phyloP scores from a whole-genome alignment of 2,888 invertebrate genomes.

The Scaeva pyrastri region DNA sequence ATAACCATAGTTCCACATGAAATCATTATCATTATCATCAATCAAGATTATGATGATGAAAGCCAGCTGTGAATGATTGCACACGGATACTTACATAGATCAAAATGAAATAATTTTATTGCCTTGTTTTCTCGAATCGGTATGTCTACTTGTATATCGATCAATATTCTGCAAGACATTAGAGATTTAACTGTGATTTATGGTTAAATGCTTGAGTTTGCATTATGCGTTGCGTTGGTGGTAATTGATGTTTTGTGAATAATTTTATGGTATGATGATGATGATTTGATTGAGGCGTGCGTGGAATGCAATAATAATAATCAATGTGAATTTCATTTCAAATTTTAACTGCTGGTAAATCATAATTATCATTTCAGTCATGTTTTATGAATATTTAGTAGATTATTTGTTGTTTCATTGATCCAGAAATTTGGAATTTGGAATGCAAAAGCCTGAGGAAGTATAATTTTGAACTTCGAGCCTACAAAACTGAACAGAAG shows the following conservation, averaged over 20 bases:
- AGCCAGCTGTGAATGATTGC: slow-evolving; percentile 28
- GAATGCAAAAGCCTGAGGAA: too few species aligned
- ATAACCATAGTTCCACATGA: slow-evolving; percentile 18
- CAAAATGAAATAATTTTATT: background rate
- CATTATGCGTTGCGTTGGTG: too few species aligned
- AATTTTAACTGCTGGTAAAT: too few species aligned
- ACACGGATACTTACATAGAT: background rate
- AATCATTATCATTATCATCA: slow-evolving; percentile 63
- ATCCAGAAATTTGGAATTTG: too few species aligned
- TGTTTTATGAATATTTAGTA: too few species aligned
- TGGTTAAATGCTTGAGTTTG: background rate
- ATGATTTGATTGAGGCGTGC: background rate
- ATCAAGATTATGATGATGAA: slow-evolving; percentile 59
- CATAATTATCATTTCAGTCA: too few species aligned
- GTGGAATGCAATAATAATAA: too few species aligned
- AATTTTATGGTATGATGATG: background rate
- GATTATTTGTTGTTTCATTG: too few species aligned
- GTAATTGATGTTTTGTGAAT: background rate
- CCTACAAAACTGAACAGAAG: too few species aligned
- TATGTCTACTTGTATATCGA: too few species aligned
- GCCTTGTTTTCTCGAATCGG: background rate
- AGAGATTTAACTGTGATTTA: slow-evolving; percentile 16
- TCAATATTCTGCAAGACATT: background rate
- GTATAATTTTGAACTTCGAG: too few species aligned
- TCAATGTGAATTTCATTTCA: too few species aligned